A percentile compares a stretch with the other conserved stretches of the same genome.
Conservation (phyloP, 2,113 vertebrate genomes). For the Microcebus lehilahytsara region DNA sequence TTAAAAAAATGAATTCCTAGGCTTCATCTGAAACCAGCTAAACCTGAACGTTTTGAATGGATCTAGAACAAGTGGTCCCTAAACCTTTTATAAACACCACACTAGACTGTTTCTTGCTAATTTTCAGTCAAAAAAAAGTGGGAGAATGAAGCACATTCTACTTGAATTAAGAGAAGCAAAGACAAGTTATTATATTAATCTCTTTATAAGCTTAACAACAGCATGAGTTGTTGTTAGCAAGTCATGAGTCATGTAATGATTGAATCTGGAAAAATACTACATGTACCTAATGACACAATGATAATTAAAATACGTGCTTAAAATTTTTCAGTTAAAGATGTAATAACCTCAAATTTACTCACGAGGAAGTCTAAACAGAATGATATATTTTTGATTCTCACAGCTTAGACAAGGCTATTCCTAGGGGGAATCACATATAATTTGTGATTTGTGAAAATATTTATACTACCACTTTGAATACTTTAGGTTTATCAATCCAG, state of each 20-base stretch:
- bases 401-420: neutral
- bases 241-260: conserved; percentile 11
- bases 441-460: neutral
- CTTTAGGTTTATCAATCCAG: neutral
- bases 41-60: neutral
- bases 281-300: neutral
- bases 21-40: neutral
- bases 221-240: neutral
- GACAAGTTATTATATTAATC: conserved; percentile 42
- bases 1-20: neutral
- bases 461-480: neutral
- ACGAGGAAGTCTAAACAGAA: neutral
- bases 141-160: conserved; percentile 26
- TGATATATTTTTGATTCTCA: neutral
- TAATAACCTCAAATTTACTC: neutral
- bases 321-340: neutral
- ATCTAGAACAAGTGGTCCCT: neutral
- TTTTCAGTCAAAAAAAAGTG: conserved; percentile 9
- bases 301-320: conserved; percentile 6
- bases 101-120: neutral
- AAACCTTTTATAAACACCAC: neutral
- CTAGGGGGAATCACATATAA: neutral
- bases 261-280: conserved; percentile 14
- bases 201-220: conserved; percentile 29
- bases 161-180: conserved; percentile 14